These are phyloP conservation scores for Cryptus armator DNA, from an alignment of 2,888 invertebrate species.

Conservation along the genomic window DNA sequence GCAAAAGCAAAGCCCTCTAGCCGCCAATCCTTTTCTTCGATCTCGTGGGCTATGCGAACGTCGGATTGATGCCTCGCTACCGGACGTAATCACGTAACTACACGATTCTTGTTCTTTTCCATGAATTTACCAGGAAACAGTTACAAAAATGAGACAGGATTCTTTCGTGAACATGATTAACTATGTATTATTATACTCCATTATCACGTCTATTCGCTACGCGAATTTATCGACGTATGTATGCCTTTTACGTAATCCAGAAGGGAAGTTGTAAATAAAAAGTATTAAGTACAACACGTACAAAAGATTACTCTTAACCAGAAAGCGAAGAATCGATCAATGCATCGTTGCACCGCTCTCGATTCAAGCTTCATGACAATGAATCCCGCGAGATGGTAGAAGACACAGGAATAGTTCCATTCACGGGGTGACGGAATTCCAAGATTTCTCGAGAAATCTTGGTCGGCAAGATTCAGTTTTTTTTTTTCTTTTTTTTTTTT, in stretches of 20 bases:
- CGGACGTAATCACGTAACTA: slow-evolving; percentile 47
- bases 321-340: slow-evolving; percentile 28
- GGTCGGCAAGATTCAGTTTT: slow-evolving; percentile 61
- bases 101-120: slow-evolving; percentile 21
- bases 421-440: slow-evolving; percentile 70
- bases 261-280: slow-evolving; percentile 22
- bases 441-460: slow-evolving; percentile 71
- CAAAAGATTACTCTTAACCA: slow-evolving; percentile 44
- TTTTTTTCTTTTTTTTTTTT: slow-evolving; percentile 64
- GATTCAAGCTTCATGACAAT: slow-evolving; percentile 27
- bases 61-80: slow-evolving; percentile 14
- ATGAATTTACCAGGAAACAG: slow-evolving; percentile 17
- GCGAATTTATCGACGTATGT: slow-evolving; percentile 15
- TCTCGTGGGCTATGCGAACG: slow-evolving; percentile 26
- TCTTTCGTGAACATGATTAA: slow-evolving; percentile 14
- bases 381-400: slow-evolving; percentile 28
- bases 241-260: not conserved
- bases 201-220: not conserved
- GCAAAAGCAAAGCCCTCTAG: slow-evolving; percentile 9
- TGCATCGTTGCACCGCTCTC: slow-evolving; percentile 16
- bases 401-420: slow-evolving; percentile 71
- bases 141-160: slow-evolving; percentile 24
- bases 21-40: slow-evolving; percentile 52
- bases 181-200: slow-evolving; percentile 26
- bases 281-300: slow-evolving; percentile 22